phyloP scores from a whole-genome alignment of 1,140 invertebrate species.

The Callitettix versicolor region DNA sequence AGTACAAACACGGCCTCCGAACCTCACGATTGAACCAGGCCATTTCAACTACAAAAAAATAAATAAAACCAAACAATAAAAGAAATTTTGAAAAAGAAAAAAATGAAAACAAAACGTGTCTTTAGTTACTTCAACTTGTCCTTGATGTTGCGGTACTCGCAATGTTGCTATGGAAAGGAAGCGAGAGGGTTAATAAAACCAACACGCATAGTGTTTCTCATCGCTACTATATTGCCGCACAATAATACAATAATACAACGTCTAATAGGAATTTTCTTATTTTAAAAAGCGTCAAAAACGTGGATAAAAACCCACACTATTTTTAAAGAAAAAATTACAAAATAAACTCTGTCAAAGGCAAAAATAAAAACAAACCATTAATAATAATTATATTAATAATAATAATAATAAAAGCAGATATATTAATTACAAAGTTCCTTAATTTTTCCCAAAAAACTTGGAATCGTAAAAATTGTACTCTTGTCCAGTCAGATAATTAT shows the following conservation, averaged over 20 bases:
- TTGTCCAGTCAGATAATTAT: conserved; percentile 22
- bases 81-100: conserved; percentile 6
- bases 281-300: conserved; percentile 27
- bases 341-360: conserved; percentile 26
- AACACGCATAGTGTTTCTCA: conserved; percentile 20
- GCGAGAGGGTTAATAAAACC: conserved; percentile 4
- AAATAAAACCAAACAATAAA: conserved; percentile 12
- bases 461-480: conserved; percentile 25
- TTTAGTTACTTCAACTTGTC: conserved; percentile 26
- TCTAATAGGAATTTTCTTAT: conserved; percentile 36
- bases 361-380: conserved; percentile 19
- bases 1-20: conserved; percentile 16
- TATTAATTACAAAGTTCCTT: conserved; percentile 17
- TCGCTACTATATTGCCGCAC: conserved; percentile 22
- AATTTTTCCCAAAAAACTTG: conserved; percentile 22
- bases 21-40: no score
- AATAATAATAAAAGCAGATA: background rate
- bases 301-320: conserved; percentile 20
- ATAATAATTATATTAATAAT: conserved; percentile 13
- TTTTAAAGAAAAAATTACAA: conserved; percentile 24
- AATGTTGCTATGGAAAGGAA: conserved; percentile 20
- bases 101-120: background rate
- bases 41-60: conserved; percentile 8
- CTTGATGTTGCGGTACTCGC: conserved; percentile 19
- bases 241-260: conserved; percentile 24